Evolutionary conservation across 1,140 invertebrate genomes (phyloP).

Genomic region (Drosophila kohkoa): DNA sequence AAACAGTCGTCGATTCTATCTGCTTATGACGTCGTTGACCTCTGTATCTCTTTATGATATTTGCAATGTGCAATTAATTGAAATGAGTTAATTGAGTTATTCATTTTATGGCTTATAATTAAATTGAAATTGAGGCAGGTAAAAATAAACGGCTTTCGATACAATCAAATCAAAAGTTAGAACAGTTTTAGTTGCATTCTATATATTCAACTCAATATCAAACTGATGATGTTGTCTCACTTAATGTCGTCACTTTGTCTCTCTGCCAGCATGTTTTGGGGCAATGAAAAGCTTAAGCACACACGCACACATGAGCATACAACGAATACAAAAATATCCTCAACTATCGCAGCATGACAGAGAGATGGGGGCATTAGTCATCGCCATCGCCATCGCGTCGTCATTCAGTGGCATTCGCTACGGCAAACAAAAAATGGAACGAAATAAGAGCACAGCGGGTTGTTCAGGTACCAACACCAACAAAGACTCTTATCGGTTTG

Average conservation of each 20-base stretch:
- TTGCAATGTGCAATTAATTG: conserved; percentile 40
- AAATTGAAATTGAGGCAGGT: too few species aligned
- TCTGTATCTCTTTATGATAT: conserved; percentile 1
- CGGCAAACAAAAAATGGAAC: conserved; percentile 3
- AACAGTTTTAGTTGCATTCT: too few species aligned
- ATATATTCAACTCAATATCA: not conserved
- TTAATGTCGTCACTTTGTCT: not conserved
- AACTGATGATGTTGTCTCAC: not conserved
- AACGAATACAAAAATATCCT: conserved; percentile 26
- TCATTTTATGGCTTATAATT: too few species aligned
- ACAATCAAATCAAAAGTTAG: too few species aligned
- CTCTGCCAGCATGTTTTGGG: not conserved
- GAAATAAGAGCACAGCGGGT: too few species aligned
- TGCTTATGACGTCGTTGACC: not conserved
- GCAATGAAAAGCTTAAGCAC: not conserved
- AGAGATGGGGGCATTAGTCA: conserved; percentile 36
- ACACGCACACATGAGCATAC: not conserved
- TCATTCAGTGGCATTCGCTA: conserved; percentile 14
- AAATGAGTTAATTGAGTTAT: not conserved
- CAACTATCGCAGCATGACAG: conserved; percentile 16
- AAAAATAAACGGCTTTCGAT: too few species aligned
- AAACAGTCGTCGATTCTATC: too few species aligned
- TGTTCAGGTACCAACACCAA: not conserved
- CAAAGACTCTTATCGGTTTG: conserved; percentile 3
- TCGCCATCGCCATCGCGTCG: conserved; percentile 21